A percentile compares a stretch with the other conserved stretches of the same genome.
Evolutionary conservation across 2,113 vertebrate species (phyloP).

Genomic region (Platysteira castanea): DNA sequence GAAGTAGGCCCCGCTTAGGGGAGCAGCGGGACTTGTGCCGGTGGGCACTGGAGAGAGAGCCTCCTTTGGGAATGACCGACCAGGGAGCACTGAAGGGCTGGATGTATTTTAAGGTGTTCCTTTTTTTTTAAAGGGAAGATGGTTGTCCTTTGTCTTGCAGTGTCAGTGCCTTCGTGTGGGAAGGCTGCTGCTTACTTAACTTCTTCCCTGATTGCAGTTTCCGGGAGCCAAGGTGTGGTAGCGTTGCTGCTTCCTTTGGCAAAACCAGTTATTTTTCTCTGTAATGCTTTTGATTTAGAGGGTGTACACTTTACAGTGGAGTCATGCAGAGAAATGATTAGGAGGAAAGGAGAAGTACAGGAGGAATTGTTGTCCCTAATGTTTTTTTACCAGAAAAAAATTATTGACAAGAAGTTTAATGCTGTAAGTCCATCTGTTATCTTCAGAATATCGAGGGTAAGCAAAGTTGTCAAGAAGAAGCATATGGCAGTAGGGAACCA

Average conservation of each 20-base stretch:
- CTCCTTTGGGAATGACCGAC: not conserved
- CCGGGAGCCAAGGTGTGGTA: constrained; percentile 38
- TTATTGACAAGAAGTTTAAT: not conserved
- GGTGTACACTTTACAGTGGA: not conserved
- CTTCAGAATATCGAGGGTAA: not conserved
- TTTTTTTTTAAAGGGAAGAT: not conserved
- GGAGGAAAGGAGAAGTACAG: not conserved
- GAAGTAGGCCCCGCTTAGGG: not conserved
- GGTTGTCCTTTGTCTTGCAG: not conserved
- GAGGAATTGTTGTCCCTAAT: not conserved
- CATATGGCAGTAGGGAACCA: not conserved
- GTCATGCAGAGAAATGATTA: not conserved
- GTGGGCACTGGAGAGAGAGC: not conserved
- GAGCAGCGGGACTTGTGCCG: not conserved
- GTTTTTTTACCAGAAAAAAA: not conserved
- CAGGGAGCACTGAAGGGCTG: not conserved
- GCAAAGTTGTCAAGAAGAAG: not conserved
- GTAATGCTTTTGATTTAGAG: not conserved
- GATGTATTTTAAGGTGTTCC: not conserved
- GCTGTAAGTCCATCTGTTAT: not conserved
- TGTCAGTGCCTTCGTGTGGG: not conserved
- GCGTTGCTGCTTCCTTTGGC: constrained; percentile 36
- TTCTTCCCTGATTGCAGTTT: not conserved
- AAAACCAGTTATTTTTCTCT: constrained; percentile 34
- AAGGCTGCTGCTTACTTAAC: not conserved